These are phyloP conservation scores for Volucella zonaria DNA, from an alignment of 2,888 invertebrate species.

Conservation along the genomic window DNA sequence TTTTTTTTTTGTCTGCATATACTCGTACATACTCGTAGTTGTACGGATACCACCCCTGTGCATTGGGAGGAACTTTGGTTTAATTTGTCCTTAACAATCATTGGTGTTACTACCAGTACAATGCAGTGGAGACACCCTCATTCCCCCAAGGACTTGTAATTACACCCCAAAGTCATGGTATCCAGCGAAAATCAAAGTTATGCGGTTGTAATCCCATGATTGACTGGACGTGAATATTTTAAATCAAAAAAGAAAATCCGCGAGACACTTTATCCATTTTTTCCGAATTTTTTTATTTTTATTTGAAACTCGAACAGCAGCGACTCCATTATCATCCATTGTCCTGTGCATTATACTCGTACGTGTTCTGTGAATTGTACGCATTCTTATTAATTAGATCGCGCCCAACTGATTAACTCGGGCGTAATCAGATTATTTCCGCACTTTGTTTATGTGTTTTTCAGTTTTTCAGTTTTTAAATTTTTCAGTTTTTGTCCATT, in stretches of 20 bases:
- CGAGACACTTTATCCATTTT: too few relatives aligned
- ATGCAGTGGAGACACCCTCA: not conserved
- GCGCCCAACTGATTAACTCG: conserved; percentile 67
- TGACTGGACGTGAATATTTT: conserved; percentile 63
- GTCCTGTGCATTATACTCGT: conserved; percentile 67
- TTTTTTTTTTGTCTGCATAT: conserved; percentile 32
- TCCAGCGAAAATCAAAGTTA: conserved; percentile 50
- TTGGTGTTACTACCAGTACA: conserved; percentile 10
- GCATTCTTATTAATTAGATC: conserved; percentile 73
- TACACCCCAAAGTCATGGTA: conserved; percentile 34
- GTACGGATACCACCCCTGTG: not conserved
- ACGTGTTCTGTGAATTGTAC: conserved; percentile 60
- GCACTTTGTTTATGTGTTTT: conserved; percentile 69
- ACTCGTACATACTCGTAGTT: not conserved
- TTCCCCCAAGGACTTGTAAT: conserved; percentile 27
- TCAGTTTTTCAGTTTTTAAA: conserved; percentile 22
- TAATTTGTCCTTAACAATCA: conserved; percentile 39
- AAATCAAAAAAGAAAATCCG: conserved; percentile 39
- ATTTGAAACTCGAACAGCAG: not conserved
- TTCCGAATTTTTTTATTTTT: too few relatives aligned
- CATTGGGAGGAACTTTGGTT: conserved; percentile 28
- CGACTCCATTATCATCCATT: conserved; percentile 63
- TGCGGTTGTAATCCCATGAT: conserved; percentile 63
- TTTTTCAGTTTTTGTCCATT: not conserved
- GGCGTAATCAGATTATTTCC: conserved; percentile 69